Evolutionary conservation across 2,888 invertebrate genomes (phyloP).

Genomic region (Allophyes oxyacanthae): DNA sequence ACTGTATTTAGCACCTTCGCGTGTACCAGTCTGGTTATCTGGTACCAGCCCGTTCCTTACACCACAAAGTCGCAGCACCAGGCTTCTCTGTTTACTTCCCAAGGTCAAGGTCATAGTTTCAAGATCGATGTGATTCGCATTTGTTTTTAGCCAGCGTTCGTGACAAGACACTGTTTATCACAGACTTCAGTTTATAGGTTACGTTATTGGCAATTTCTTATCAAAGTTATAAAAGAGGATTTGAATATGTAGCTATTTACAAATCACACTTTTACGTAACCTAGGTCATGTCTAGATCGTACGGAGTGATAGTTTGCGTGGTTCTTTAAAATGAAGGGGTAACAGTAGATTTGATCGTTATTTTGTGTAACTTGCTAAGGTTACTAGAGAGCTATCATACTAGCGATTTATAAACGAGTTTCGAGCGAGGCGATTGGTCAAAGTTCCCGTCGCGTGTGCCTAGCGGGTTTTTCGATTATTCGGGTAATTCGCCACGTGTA

Average conservation of each 20-base stretch:
- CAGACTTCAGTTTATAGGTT: constrained; percentile 23
- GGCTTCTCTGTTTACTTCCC: constrained; percentile 20
- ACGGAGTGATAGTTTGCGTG: background rate
- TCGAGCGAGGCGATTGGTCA: no score
- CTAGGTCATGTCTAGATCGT: background rate
- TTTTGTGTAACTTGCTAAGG: background rate
- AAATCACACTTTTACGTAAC: background rate
- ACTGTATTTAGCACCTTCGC: constrained; percentile 37
- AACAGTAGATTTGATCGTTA: no score
- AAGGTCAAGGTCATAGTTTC: constrained; percentile 34
- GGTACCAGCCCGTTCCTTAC: constrained; percentile 36
- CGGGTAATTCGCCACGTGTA: no score
- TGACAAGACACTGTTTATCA: constrained; percentile 34
- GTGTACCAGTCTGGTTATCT: constrained; percentile 21
- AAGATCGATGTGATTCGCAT: constrained; percentile 7
- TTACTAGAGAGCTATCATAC: no score
- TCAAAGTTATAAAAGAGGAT: constrained; percentile 8
- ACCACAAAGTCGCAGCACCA: background rate
- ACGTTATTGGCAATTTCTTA: constrained; percentile 21
- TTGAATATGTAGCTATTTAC: background rate
- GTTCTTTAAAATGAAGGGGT: background rate
- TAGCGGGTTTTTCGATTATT: no score
- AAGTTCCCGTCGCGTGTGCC: no score
- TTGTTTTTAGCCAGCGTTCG: constrained; percentile 45
- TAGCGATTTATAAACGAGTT: no score